phyloP scores from a whole-genome alignment of 1,140 invertebrate species.

The Leguminivora glycinivorella region DNA sequence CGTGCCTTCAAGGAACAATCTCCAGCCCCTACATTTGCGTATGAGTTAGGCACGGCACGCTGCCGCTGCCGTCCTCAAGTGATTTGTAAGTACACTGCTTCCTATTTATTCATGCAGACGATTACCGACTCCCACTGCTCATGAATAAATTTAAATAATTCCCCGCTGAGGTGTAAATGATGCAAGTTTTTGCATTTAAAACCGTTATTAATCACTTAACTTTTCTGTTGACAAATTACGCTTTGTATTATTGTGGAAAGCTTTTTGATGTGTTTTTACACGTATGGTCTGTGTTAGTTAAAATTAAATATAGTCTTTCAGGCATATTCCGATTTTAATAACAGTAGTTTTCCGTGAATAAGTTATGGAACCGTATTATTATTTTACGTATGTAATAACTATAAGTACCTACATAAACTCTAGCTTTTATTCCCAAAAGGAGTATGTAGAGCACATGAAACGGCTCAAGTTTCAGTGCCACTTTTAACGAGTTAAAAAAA shows the following conservation, averaged over 20 bases:
- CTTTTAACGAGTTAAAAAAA: no score
- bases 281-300: background rate
- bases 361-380: no score
- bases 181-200: slow-evolving; percentile 72
- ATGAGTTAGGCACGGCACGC: slow-evolving; percentile 28
- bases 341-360: no score
- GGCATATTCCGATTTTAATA: no score
- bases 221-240: slow-evolving; percentile 47
- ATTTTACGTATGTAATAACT: no score
- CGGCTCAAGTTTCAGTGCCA: no score
- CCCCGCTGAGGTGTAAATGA: slow-evolving; percentile 65
- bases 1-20: slow-evolving; percentile 36
- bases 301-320: background rate
- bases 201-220: slow-evolving; percentile 60
- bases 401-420: no score
- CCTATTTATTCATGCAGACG: slow-evolving; percentile 71
- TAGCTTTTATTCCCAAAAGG: no score
- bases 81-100: slow-evolving; percentile 59
- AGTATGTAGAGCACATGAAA: no score
- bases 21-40: slow-evolving; percentile 28
- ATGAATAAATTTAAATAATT: slow-evolving; percentile 76
- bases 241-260: slow-evolving; percentile 19
- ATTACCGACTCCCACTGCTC: slow-evolving; percentile 65
- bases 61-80: slow-evolving; percentile 41
- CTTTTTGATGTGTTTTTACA: slow-evolving; percentile 23